These are phyloP conservation scores for Nasonia giraulti DNA, from an alignment of 1,140 invertebrate genomes.

Conservation along the genomic window DNA sequence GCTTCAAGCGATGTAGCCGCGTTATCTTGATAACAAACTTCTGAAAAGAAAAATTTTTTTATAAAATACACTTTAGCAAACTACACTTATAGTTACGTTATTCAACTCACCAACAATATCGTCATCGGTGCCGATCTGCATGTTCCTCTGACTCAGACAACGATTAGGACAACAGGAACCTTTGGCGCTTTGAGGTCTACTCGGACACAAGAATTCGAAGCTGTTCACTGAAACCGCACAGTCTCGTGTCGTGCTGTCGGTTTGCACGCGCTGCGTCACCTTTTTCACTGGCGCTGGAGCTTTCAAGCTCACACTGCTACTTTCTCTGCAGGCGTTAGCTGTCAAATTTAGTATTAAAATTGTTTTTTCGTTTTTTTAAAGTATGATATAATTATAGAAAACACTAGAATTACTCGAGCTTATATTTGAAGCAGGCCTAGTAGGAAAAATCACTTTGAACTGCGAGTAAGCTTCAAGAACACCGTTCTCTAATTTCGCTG, in stretches of 20 bases:
- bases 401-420: not conserved
- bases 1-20: not conserved
- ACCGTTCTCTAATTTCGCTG: conserved; percentile 24
- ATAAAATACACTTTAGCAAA: not conserved
- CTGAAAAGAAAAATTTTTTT: not conserved
- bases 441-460: conserved; percentile 45
- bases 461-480: conserved; percentile 51
- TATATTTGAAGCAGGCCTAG: not conserved
- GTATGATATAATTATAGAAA: not conserved
- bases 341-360: not conserved
- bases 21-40: not conserved
- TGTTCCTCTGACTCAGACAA: not conserved
- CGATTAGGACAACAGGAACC: not conserved
- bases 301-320: not conserved
- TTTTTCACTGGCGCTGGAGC: not conserved
- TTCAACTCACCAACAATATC: not conserved
- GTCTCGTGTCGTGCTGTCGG: conserved; percentile 1
- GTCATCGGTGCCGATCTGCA: not conserved
- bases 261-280: not conserved
- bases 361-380: not conserved
- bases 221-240: not conserved
- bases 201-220: not conserved
- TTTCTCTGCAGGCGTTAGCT: not conserved
- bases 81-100: not conserved
- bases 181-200: not conserved